Evolutionary conservation across 2,888 invertebrate species (phyloP).

Genomic region (Priocnemis perturbator): DNA sequence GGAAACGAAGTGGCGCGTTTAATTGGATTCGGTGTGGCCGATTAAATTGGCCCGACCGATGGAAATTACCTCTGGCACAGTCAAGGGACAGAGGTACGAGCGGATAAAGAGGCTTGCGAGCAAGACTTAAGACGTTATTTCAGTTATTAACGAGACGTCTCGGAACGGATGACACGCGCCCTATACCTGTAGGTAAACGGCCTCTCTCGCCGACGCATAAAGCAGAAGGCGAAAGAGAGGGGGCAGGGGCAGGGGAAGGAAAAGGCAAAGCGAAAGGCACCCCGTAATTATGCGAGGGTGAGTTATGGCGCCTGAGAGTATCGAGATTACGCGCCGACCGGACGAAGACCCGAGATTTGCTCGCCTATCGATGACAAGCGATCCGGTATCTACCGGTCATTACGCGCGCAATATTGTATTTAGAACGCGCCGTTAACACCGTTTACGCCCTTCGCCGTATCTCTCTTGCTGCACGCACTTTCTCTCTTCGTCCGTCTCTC

Average conservation of each 20-base stretch:
- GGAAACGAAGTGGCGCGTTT: not conserved
- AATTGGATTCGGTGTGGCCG: conserved; percentile 23
- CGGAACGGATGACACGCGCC: conserved; percentile 56
- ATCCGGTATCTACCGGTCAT: conserved; percentile 19
- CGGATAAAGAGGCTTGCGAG: conserved; percentile 11
- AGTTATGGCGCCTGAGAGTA: conserved; percentile 61
- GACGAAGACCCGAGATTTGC: conserved; percentile 30
- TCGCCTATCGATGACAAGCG: conserved; percentile 40
- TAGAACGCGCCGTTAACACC: no score
- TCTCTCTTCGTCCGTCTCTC: no score
- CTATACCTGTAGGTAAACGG: no score
- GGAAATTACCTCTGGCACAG: not conserved
- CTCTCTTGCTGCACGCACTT: no score
- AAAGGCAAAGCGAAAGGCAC: conserved; percentile 36
- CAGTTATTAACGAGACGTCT: conserved; percentile 64
- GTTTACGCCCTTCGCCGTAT: no score
- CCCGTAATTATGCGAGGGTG: conserved; percentile 68
- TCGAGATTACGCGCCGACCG: conserved; percentile 35
- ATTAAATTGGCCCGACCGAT: not conserved
- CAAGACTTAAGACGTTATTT: conserved; percentile 60
- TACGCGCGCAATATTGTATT: no score
- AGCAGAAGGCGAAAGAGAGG: not conserved
- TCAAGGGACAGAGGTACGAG: not conserved
- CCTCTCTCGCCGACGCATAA: no score
- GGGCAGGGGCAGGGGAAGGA: conserved; percentile 19